A percentile compares a stretch with the other conserved stretches of the same genome.
Evolutionary conservation across 2,797 vertebrate species (phyloP).

Genomic region (Lophotriccus pileatus): DNA sequence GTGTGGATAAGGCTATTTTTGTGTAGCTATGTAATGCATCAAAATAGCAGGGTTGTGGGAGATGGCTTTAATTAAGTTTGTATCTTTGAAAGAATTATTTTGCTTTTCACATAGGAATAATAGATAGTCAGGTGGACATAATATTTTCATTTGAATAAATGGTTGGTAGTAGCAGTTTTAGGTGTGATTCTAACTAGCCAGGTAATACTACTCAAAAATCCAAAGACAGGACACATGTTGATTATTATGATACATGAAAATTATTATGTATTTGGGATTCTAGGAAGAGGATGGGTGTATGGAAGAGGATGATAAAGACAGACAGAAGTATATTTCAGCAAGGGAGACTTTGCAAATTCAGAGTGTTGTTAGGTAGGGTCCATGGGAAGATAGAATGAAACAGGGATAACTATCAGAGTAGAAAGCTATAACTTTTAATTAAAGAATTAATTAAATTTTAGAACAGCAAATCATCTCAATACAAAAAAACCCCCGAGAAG

Average conservation of each 20-base stretch:
- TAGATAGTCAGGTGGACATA: not conserved
- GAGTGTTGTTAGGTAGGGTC: not conserved
- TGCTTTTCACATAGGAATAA: not conserved
- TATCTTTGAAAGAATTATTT: slow-evolving; percentile 22
- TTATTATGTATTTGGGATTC: not conserved
- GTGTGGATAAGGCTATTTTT: slow-evolving; percentile 46
- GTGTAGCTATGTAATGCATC: not conserved
- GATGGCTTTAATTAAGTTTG: slow-evolving; percentile 22
- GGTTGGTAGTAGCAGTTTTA: not conserved
- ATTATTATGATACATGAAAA: not conserved
- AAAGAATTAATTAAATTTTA: not conserved
- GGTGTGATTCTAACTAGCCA: not conserved
- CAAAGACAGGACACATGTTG: not conserved
- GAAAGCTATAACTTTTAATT: not conserved
- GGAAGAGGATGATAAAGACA: not conserved
- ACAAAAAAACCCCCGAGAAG: not conserved
- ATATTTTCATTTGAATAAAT: not conserved
- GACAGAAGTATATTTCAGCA: not conserved
- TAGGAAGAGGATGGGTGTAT: not conserved
- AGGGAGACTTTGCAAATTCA: not conserved
- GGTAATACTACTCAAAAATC: not conserved
- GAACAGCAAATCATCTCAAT: not conserved
- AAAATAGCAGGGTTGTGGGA: not conserved
- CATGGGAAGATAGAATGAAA: not conserved
- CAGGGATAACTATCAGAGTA: not conserved